Conservation (phyloP, 2,113 vertebrate species). For the Columbina picui region DNA sequence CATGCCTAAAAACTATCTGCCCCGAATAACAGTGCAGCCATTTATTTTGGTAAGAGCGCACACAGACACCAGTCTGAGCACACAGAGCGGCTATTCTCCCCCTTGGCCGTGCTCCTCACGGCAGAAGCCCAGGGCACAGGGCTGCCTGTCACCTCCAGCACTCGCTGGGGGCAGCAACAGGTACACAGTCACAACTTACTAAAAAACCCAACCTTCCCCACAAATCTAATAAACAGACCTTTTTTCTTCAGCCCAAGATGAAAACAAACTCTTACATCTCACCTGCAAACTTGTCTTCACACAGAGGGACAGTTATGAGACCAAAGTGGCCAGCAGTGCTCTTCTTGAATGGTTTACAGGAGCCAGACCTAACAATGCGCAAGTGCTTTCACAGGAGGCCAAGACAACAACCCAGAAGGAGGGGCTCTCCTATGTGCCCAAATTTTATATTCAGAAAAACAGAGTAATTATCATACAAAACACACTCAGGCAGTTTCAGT, state of each 20-base stretch:
- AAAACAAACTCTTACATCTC: neutral
- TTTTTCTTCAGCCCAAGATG: neutral
- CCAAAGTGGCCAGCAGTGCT: neutral
- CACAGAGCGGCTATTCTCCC: neutral
- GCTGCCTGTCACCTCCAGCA: neutral
- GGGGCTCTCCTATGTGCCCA: neutral
- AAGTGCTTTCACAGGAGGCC: neutral
- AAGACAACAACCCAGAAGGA: neutral
- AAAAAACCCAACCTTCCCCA: neutral
- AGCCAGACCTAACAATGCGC: neutral
- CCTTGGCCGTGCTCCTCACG: neutral
- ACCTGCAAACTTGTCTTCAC: neutral
- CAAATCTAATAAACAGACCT: neutral
- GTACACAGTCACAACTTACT: neutral
- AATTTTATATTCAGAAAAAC: neutral
- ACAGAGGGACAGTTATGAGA: neutral
- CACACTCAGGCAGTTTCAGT: neutral
- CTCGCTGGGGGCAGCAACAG: neutral
- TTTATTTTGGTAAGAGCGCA: neutral
- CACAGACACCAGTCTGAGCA: accelerated
- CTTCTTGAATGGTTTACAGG: neutral
- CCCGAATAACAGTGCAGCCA: neutral
- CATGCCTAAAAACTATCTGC: neutral
- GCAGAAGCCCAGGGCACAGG: neutral
- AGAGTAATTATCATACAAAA: neutral